These are phyloP conservation scores for Pemphredon lugubris DNA, from an alignment of 2,888 invertebrate genomes.

Conservation along the genomic window DNA sequence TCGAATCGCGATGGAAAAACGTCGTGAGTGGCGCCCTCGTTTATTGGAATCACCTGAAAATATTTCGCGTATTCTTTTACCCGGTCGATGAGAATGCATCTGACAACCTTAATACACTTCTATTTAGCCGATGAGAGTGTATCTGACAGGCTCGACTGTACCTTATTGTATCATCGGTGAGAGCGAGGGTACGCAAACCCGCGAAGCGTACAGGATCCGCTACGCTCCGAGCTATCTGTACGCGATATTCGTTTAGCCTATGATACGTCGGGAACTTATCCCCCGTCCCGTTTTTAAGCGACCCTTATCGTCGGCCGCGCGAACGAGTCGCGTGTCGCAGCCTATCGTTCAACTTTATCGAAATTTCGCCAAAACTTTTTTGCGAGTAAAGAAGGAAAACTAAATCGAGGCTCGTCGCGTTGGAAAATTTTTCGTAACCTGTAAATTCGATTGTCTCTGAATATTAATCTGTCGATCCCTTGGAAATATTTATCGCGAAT, in stretches of 20 bases:
- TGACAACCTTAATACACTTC: slow-evolving; percentile 57
- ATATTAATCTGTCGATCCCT: background rate
- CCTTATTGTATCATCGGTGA: slow-evolving; percentile 52
- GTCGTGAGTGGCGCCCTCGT: too few relatives aligned
- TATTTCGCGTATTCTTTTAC: slow-evolving; percentile 54
- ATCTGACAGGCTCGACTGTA: slow-evolving; percentile 49
- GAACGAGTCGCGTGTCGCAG: too few relatives aligned
- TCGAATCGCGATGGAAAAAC: too few relatives aligned
- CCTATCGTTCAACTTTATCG: too few relatives aligned
- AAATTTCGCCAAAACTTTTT: too few relatives aligned
- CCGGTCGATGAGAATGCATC: slow-evolving; percentile 49
- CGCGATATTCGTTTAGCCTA: slow-evolving; percentile 13
- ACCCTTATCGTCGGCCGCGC: background rate
- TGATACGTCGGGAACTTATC: background rate
- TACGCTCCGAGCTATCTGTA: slow-evolving; percentile 1
- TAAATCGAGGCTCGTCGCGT: too few relatives aligned
- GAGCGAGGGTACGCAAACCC: slow-evolving; percentile 44
- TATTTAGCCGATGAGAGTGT: slow-evolving; percentile 52
- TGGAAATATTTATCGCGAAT: slow-evolving; percentile 3
- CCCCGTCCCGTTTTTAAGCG: background rate
- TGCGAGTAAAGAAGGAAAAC: too few relatives aligned
- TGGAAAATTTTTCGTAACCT: too few relatives aligned
- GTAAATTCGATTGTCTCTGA: too few relatives aligned
- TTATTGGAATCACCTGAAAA: slow-evolving; percentile 39
- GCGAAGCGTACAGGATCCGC: slow-evolving; percentile 29